These are phyloP conservation scores for Holcopasites calliopsidis DNA, from an alignment of 1,140 invertebrate species.

Conservation along the genomic window DNA sequence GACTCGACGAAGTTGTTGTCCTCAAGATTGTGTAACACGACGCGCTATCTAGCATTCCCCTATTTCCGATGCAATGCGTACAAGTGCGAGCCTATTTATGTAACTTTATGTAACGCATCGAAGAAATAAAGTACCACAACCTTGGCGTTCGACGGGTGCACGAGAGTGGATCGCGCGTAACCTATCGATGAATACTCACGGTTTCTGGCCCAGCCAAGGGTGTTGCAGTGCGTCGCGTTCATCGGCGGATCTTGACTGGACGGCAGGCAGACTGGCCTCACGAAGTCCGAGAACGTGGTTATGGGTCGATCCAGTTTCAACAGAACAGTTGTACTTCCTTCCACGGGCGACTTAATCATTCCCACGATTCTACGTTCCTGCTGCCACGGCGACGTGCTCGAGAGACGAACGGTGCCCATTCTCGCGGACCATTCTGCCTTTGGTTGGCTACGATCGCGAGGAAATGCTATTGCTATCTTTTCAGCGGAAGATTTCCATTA, in stretches of 20 bases:
- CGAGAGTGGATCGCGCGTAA: not conserved
- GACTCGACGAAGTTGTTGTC: constrained; percentile 12
- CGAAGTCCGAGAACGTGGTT: constrained; percentile 87
- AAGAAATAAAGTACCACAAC: not conserved
- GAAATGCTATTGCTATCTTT: too few species aligned
- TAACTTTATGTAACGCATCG: constrained; percentile 1
- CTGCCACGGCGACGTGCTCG: constrained; percentile 91
- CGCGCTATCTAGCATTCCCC: not conserved
- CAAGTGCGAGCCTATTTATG: not conserved
- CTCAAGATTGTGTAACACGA: not conserved
- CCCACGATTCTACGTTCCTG: constrained; percentile 91
- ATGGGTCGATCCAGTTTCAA: constrained; percentile 89
- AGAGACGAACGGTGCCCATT: constrained; percentile 88
- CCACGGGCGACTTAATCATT: constrained; percentile 93
- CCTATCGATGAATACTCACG: constrained; percentile 74
- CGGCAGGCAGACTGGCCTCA: constrained; percentile 90
- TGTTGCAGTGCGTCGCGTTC: constrained; percentile 85
- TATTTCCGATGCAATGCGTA: not conserved
- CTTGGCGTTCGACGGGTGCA: not conserved
- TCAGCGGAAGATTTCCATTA: too few species aligned
- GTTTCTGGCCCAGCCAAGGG: constrained; percentile 90
- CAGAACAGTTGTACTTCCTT: constrained; percentile 91
- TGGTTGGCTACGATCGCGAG: constrained; percentile 83
- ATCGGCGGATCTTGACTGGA: constrained; percentile 65
- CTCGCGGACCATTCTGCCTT: constrained; percentile 91